Percentiles rank a stretch among this genome's conserved stretches.
Conservation (phyloP, 2,888 invertebrate genomes). For the Autographa gamma region DNA sequence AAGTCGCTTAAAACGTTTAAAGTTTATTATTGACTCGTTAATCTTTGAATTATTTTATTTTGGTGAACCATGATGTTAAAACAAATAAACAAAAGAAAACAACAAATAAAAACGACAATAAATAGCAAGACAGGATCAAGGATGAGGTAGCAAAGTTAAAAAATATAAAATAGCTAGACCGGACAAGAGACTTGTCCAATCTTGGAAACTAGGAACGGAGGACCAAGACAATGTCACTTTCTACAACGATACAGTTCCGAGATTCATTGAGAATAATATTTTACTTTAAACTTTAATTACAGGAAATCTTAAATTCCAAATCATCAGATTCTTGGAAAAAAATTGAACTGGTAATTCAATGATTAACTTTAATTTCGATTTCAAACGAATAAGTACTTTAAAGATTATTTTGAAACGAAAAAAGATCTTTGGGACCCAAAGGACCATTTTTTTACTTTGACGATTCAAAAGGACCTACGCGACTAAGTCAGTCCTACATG, state of each 20-base stretch:
- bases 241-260: constrained; percentile 6
- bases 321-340: background rate
- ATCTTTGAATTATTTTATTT: background rate
- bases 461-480: background rate
- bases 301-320: background rate
- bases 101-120: constrained; percentile 43
- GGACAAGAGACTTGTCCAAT: constrained; percentile 24
- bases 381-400: background rate
- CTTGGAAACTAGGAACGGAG: constrained; percentile 35
- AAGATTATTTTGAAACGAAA: background rate
- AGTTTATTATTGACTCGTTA: background rate
- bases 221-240: constrained; percentile 28
- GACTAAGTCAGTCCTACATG: background rate
- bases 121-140: constrained; percentile 40
- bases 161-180: constrained; percentile 24
- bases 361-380: too few relatives aligned
- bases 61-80: constrained; percentile 18
- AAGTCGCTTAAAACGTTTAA: constrained; percentile 1
- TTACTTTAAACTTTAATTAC: background rate
- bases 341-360: too few relatives aligned
- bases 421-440: background rate
- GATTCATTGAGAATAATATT: background rate
- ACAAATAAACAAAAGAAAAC: constrained; percentile 29
- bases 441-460: background rate
- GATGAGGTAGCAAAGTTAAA: constrained; percentile 27